Evolutionary conservation across 92 coral and sea anemone genomes (phyloP), one percentile per base, ranked within the genome.

Genomic region (Epizoanthus rinbou): DNA sequence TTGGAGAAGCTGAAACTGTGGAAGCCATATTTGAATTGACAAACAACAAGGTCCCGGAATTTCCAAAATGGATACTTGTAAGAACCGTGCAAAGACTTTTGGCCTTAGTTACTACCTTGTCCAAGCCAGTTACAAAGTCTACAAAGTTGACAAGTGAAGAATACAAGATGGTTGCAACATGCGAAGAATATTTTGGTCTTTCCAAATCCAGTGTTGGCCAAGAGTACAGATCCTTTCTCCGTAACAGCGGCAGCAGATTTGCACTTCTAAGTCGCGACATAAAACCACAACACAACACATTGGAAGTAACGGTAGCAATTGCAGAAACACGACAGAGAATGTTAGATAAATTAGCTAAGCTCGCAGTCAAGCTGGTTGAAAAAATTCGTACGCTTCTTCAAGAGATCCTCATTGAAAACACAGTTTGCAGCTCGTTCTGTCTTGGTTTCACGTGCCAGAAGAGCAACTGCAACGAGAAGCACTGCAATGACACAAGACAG

Each of bases 1-100:
- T n/a, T n/a, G n/a, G n/a, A n/a, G n/a, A n/a, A n/a, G n/a, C 78
- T n/a, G 98, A 95, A 75, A 85, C 87, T 43, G 87, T 91, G 17
- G 74, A 71, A 21, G 65, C 84, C 58, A 28, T 91, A 59, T 87
- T 93, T 33, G 81, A 86, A 5, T 16, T 78, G 23, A 78, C 70
- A 1, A 21, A 50, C 54, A 58, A 64, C 81, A 89, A 64, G 69
- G 67, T 43, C 37, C 79, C 75, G 54, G 52, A 39, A 28, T 80
- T 69, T 65, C 72, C 60, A 10, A 54, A 70, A 41, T 74, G 91
- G 89, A 81, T 89, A 53, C 80, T 83, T n/a, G 86, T 87, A 4
- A 73, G 89, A 71, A 81, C 97, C 31, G 69, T 93, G 31, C 83
- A 86, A 43, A 87, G 91, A 57, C 66, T 91, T n/a, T 84, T 95